A percentile compares a stretch with the other conserved stretches of the same genome.
Evolutionary conservation across 2,113 vertebrate genomes (phyloP).

Genomic region (Petrocephalus microphthalmus): DNA sequence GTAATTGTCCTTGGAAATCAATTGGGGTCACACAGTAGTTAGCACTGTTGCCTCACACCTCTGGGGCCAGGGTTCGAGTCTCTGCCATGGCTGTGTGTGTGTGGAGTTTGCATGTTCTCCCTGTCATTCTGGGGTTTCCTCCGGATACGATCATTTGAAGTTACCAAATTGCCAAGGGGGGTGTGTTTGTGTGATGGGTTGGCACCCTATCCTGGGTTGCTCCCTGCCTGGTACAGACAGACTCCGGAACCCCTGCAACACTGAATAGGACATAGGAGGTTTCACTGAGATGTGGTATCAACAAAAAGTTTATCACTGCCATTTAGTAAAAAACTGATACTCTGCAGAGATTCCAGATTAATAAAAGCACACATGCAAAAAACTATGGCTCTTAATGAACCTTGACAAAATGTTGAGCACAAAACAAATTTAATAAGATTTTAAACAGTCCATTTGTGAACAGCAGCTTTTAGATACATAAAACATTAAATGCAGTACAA

Average conservation of each 20-base stretch:
- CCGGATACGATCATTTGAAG: background rate
- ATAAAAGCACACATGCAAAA: background rate
- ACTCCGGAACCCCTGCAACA: background rate
- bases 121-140: background rate
- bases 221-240: background rate
- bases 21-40: background rate
- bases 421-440: background rate
- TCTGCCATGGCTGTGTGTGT: no score
- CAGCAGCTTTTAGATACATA: background rate
- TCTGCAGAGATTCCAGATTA: background rate
- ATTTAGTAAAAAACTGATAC: background rate
- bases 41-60: no score
- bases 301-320: background rate
- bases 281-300: background rate
- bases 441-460: background rate
- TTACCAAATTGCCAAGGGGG: background rate
- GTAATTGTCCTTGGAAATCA: background rate
- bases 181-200: background rate
- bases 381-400: background rate
- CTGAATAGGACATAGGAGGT: background rate
- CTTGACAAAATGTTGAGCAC: background rate
- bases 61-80: no score
- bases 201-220: background rate
- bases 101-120: background rate
- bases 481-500: background rate